Conservation (phyloP, 2,888 invertebrate species). For the Entomobrya multifasciata region DNA sequence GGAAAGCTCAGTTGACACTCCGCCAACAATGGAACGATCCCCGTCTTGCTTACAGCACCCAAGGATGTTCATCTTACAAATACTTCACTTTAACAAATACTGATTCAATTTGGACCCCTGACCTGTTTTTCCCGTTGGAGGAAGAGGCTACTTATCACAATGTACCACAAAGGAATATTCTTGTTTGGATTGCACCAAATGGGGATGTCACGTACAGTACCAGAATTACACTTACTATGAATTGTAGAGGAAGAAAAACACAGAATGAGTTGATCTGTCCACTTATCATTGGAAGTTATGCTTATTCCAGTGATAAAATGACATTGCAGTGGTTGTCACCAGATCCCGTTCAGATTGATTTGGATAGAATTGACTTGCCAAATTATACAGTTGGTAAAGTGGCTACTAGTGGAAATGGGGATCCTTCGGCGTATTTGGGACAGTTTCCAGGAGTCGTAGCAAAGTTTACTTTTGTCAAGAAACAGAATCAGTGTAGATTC, state of each 20-base stretch:
- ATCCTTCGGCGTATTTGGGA: neutral
- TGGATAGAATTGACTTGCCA: neutral
- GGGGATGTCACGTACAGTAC: constrained; percentile 81
- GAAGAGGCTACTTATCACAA: constrained; percentile 81
- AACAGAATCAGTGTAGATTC: neutral
- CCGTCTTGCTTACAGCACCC: constrained; percentile 19
- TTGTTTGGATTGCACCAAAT: constrained; percentile 81
- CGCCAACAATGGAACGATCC: constrained; percentile 30
- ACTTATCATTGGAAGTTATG: constrained; percentile 38
- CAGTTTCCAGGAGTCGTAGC: neutral
- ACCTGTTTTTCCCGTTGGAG: constrained; percentile 82
- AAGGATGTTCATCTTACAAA: neutral
- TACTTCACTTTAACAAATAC: constrained; percentile 59
- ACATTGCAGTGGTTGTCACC: neutral
- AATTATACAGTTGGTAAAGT: neutral
- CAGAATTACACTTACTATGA: constrained; percentile 81
- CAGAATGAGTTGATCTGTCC: constrained; percentile 23
- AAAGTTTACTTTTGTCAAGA: neutral
- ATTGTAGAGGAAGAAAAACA: constrained; percentile 80
- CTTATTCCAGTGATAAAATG: neutral
- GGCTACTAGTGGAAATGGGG: neutral
- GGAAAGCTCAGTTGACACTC: constrained; percentile 31
- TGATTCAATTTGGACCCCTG: constrained; percentile 82
- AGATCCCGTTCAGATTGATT: neutral
- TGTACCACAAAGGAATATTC: constrained; percentile 81